Evolutionary conservation across 2,888 invertebrate genomes (phyloP).

Genomic region (Netelia melanura): DNA sequence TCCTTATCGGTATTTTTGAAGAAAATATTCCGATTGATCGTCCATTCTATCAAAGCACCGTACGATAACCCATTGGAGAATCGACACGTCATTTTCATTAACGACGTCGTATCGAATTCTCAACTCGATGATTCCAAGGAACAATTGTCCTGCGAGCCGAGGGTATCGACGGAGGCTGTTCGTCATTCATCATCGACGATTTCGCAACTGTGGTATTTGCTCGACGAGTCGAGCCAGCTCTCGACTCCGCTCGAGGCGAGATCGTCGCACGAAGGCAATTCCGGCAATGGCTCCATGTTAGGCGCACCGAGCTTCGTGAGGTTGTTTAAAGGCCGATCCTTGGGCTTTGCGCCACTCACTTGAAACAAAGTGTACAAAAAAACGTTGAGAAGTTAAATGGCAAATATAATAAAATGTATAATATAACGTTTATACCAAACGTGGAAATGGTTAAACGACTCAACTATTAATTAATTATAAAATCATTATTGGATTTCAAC

Average conservation of each 20-base stretch:
- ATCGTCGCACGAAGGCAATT: conserved; percentile 89
- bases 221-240: conserved; percentile 91
- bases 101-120: conserved; percentile 59
- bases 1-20: conserved; percentile 30
- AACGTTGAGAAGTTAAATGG: conserved; percentile 6
- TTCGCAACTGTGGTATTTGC: conserved; percentile 92
- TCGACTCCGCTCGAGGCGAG: conserved; percentile 89
- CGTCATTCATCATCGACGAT: conserved; percentile 88
- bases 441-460: too few species aligned
- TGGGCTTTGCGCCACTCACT: conserved; percentile 74
- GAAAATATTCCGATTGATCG: conserved; percentile 29
- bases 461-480: neutral
- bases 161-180: conserved; percentile 66
- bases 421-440: too few species aligned
- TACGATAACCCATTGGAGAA: conserved; percentile 45
- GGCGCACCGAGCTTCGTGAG: conserved; percentile 84
- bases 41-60: conserved; percentile 50
- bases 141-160: conserved; percentile 62
- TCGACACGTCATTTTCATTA: conserved; percentile 56
- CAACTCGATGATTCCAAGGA: conserved; percentile 64
- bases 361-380: conserved; percentile 5
- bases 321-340: conserved; percentile 80
- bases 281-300: conserved; percentile 89
- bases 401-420: too few species aligned
- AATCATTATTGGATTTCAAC: neutral